Base-by-base conservation (phyloP, 2,113 vertebrate genomes). In the Pseudorasbora parva region DNA sequence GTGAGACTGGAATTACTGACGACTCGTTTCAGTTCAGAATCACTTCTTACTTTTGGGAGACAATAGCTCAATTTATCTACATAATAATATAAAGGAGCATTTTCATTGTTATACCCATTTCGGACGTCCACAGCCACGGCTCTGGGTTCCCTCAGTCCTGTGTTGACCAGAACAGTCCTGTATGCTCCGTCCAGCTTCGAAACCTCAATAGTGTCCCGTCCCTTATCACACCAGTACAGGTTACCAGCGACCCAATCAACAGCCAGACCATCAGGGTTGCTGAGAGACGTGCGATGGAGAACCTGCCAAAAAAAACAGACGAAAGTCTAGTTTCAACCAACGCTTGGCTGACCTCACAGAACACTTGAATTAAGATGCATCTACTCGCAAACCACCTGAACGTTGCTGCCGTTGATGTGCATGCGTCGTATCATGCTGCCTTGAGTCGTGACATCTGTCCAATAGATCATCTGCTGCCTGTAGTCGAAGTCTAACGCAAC, bases 351-450 rank as follows among this genome's bases (percentile, higher is more conserved):
- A 54, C 7, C 19, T 54, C 51, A 8, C 51, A 54, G 17, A 2
- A 2, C 19, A 17, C 6, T 1, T 21, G 51, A 54, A 54, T 54
- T 1, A 54, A 54, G 51, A 21, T 8, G 17, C 25, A 54, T 23
- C 5, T 30, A 1, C 17, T 6, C 0, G 9, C 19, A 23, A 6
- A 21, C 84, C 5, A 97, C 98, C 96, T 98, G 97, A 23, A 98
- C 96, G 0, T 95, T 95, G 91, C 96, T 98, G 33, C 97, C 98
- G 0, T 99, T 99, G 78, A 99, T 97, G 87, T 93, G 92, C 98
- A 99, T 99, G 86, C 98, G 97, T 4, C 98, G 95, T 88, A 99
- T 99, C 98, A 99, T 99, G 94, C 97, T 99, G 84, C 98, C 98
- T 92, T 99, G 98, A 0, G 97, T 98, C 49, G 98, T 99, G 85